Percentiles rank a stretch among this genome's conserved stretches.
Evolutionary conservation across 2,888 invertebrate genomes (phyloP).

Genomic region (Temnothorax unifasciatus): DNA sequence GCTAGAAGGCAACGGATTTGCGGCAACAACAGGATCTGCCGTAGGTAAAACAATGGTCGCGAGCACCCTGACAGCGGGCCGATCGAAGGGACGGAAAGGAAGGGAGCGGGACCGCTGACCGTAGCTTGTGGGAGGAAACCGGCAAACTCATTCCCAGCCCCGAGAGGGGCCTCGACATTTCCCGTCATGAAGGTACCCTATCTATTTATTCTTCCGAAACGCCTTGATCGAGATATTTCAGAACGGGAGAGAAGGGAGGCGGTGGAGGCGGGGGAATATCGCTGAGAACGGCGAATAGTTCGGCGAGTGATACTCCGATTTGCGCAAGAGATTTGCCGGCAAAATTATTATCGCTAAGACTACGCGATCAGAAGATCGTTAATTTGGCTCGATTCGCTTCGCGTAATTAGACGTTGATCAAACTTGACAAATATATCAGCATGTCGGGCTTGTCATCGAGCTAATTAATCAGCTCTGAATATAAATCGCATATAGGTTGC

Average conservation of each 20-base stretch:
- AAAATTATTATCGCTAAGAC: constrained; percentile 72
- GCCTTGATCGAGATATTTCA: constrained; percentile 75
- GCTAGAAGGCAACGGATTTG: constrained; percentile 68
- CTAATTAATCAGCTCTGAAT: constrained; percentile 25
- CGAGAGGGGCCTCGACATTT: constrained; percentile 80
- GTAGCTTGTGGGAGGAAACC: constrained; percentile 84
- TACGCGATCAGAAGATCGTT: constrained; percentile 57
- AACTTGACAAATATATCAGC: constrained; percentile 22
- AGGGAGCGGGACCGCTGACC: constrained; percentile 66
- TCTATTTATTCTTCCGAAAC: constrained; percentile 76
- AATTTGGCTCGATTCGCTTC: constrained; percentile 38
- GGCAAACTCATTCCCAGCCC: constrained; percentile 84
- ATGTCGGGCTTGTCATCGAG: neutral
- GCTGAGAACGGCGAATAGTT: constrained; percentile 51
- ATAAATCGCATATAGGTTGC: neutral
- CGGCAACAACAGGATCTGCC: constrained; percentile 72
- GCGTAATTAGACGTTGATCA: constrained; percentile 63
- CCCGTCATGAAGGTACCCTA: constrained; percentile 71
- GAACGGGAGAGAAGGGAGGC: constrained; percentile 52
- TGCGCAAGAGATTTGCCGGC: constrained; percentile 66
- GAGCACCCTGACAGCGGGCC: constrained; percentile 73
- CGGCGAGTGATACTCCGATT: constrained; percentile 70
- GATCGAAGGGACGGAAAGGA: constrained; percentile 61
- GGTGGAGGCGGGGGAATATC: constrained; percentile 64
- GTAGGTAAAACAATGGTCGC: constrained; percentile 79